Conservation (phyloP, 2,888 invertebrate species). For the Acanthoscelides obtectus region DNA sequence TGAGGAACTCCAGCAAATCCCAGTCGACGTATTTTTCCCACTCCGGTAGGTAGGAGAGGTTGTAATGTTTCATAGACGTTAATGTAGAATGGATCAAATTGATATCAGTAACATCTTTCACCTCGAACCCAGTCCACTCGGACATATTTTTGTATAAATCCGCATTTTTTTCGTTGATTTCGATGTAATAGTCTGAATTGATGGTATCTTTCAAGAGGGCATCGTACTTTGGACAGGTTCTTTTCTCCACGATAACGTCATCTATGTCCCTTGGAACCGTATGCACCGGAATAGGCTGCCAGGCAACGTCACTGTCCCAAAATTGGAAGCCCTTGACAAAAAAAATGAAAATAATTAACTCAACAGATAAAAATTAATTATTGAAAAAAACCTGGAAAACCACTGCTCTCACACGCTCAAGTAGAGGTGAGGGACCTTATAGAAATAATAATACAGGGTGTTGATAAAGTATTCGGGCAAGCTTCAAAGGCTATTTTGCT, state of each 20-base stretch:
- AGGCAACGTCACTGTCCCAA: conserved; percentile 33
- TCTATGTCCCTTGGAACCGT: conserved; percentile 40
- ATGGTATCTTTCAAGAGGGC: conserved; percentile 53
- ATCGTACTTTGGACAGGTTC: conserved; percentile 60
- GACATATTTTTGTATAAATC: conserved; percentile 61
- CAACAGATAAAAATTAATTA: no score
- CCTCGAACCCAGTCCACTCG: conserved; percentile 52
- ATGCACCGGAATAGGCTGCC: conserved; percentile 73
- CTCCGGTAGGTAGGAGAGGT: conserved; percentile 51
- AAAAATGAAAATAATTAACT: background rate
- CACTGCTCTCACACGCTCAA: no score
- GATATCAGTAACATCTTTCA: conserved; percentile 3
- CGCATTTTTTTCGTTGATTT: conserved; percentile 54
- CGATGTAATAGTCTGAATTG: conserved; percentile 28
- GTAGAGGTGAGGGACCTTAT: no score
- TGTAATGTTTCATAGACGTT: conserved; percentile 58
- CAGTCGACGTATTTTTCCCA: conserved; percentile 6
- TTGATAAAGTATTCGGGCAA: no score
- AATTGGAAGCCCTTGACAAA: conserved; percentile 28
- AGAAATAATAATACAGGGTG: no score
- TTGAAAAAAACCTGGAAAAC: no score
- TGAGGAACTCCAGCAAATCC: conserved; percentile 50
- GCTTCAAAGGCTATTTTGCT: no score
- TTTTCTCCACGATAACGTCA: conserved; percentile 7
- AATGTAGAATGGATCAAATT: conserved; percentile 39